Conservation (phyloP, 2,113 vertebrate species). For the Nibea coibor region DNA sequence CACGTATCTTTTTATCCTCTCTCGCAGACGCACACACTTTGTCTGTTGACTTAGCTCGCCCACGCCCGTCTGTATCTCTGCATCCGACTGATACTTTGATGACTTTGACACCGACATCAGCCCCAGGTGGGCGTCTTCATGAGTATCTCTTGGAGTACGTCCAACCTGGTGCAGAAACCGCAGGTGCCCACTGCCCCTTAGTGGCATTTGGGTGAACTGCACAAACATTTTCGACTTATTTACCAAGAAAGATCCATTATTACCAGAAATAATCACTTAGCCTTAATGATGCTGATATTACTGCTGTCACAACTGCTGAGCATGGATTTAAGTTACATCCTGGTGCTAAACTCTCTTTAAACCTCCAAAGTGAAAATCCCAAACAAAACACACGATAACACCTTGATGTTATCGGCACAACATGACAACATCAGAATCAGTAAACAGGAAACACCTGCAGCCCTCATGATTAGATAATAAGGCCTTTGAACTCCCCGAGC, state of each 20-base stretch:
- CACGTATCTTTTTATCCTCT: no score
- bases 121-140: background rate
- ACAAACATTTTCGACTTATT: background rate
- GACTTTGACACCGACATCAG: background rate
- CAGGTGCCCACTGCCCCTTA: background rate
- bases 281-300: background rate
- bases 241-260: no score
- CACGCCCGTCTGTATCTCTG: background rate
- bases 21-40: background rate
- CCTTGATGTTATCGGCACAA: no score
- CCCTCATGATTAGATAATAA: constrained; percentile 1
- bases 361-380: no score
- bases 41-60: background rate
- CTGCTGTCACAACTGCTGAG: background rate
- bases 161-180: background rate
- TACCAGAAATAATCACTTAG: no score
- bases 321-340: no score
- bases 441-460: constrained; percentile 18
- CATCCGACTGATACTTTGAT: background rate
- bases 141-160: background rate
- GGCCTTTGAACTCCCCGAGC: background rate
- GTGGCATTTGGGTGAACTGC: background rate
- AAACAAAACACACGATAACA: no score
- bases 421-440: no score
- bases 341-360: no score